Evolutionary conservation across 2,888 invertebrate genomes (phyloP).

Genomic region (Pachliopta kotzebuea): DNA sequence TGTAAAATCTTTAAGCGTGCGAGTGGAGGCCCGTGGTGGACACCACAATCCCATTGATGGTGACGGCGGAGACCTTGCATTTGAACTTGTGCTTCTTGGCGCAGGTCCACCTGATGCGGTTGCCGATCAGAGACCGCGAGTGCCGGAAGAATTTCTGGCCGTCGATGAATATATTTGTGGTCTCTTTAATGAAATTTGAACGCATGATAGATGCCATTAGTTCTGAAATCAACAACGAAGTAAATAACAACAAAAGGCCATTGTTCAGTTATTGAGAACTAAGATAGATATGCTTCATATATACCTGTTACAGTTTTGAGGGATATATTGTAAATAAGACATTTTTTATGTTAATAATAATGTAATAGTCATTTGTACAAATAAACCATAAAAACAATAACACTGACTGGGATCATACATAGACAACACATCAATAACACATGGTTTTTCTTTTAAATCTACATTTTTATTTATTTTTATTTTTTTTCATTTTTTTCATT

Average conservation of each 20-base stretch:
- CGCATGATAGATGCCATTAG: conserved; percentile 57
- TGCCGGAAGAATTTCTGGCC: conserved; percentile 70
- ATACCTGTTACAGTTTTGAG: not conserved
- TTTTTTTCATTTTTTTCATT: too few relatives aligned
- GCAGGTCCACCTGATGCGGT: conserved; percentile 70
- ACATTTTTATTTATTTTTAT: too few relatives aligned
- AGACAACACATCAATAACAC: too few relatives aligned
- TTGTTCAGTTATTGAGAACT: not conserved
- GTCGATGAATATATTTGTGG: conserved; percentile 62
- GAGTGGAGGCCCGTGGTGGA: conserved; percentile 62
- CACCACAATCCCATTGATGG: conserved; percentile 61
- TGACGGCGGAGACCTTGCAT: conserved; percentile 67
- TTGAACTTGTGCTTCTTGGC: conserved; percentile 69
- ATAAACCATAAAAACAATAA: not conserved
- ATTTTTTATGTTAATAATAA: not conserved
- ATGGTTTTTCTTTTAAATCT: too few relatives aligned
- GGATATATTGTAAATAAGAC: not conserved
- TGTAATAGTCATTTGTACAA: not conserved
- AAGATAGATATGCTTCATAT: too few relatives aligned
- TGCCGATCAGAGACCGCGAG: conserved; percentile 63
- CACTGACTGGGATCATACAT: not conserved
- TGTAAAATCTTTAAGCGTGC: conserved; percentile 39
- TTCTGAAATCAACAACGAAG: conserved; percentile 38
- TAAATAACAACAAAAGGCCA: not conserved
- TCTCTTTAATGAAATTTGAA: conserved; percentile 52